A percentile compares a stretch with the other conserved stretches of the same genome.
Conservation (phyloP, 2,797 vertebrate genomes). For the Euthynnus affinis region DNA sequence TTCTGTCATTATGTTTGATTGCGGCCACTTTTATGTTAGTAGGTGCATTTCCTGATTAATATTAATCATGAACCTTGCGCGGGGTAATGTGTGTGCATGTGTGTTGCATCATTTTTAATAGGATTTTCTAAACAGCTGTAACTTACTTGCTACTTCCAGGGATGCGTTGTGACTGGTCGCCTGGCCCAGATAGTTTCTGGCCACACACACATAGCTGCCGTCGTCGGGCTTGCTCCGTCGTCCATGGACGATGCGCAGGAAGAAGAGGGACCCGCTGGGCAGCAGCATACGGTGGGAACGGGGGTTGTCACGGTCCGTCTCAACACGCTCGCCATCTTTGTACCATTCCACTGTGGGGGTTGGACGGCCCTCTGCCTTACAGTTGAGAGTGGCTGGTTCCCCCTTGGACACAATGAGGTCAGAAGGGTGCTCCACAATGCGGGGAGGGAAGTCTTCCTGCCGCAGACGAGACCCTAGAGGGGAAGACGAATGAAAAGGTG, state of each 20-base stretch:
- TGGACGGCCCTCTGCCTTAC: conserved; percentile 94
- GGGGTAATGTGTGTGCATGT: background rate
- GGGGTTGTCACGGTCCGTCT: conserved; percentile 94
- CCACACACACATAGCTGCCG: conserved; percentile 94
- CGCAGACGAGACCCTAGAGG: conserved; percentile 93
- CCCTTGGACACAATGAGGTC: conserved; percentile 96
- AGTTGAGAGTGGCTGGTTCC: conserved; percentile 95
- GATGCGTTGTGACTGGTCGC: conserved; percentile 96
- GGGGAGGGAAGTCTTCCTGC: conserved; percentile 95
- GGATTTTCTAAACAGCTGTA: conserved; percentile 73
- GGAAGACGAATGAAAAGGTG: background rate
- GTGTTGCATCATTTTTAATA: background rate
- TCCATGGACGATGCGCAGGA: conserved; percentile 94
- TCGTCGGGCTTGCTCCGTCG: conserved; percentile 92
- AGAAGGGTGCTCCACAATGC: conserved; percentile 95
- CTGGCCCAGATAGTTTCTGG: conserved; percentile 95
- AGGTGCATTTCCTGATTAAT: conserved; percentile 3
- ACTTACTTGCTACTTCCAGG: conserved; percentile 97
- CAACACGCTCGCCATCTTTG: conserved; percentile 93
- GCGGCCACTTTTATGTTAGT: conserved; percentile 5
- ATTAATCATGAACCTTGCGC: background rate
- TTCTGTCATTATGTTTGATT: background rate
- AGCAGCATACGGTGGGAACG: conserved; percentile 96
- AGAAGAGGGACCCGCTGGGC: conserved; percentile 95
- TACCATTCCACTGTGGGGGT: conserved; percentile 95